These are phyloP conservation scores for Eupithecia pulchellata DNA, from an alignment of 2,888 invertebrate species.

Conservation along the genomic window DNA sequence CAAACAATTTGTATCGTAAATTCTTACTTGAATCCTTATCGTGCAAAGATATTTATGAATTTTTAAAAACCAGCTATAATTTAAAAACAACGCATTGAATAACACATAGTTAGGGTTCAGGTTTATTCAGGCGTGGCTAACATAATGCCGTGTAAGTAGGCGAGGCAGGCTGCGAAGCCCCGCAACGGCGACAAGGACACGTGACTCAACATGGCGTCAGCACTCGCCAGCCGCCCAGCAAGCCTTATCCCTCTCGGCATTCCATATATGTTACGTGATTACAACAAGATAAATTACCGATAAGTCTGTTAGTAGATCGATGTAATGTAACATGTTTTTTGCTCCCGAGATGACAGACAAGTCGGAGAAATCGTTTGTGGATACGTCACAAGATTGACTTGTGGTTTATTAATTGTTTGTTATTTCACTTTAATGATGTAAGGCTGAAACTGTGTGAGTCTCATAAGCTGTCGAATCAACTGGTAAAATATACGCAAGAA, in stretches of 20 bases:
- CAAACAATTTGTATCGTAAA: constrained; percentile 18
- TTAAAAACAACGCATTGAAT: constrained; percentile 21
- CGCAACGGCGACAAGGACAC: constrained; percentile 64
- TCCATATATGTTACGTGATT: constrained; percentile 55
- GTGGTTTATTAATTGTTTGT: background rate
- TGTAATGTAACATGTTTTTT: constrained; percentile 35
- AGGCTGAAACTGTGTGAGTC: background rate
- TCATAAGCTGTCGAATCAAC: background rate
- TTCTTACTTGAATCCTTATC: constrained; percentile 22
- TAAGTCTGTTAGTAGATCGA: constrained; percentile 32
- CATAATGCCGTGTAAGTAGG: constrained; percentile 38
- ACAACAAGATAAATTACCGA: constrained; percentile 31
- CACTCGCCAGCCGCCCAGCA: constrained; percentile 40
- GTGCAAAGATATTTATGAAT: constrained; percentile 11
- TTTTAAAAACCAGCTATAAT: background rate
- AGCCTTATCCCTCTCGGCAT: constrained; percentile 52
- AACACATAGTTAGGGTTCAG: constrained; percentile 29
- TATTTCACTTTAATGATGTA: constrained; percentile 5
- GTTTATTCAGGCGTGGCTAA: constrained; percentile 51
- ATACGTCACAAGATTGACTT: background rate
- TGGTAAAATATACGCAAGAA: constrained; percentile 33
- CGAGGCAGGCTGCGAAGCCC: constrained; percentile 55
- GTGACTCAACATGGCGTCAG: constrained; percentile 67
- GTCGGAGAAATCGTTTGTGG: constrained; percentile 18
- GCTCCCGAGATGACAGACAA: constrained; percentile 24